Base-by-base conservation (phyloP, 2,113 vertebrate species). In the Spea multiplicata region DNA sequence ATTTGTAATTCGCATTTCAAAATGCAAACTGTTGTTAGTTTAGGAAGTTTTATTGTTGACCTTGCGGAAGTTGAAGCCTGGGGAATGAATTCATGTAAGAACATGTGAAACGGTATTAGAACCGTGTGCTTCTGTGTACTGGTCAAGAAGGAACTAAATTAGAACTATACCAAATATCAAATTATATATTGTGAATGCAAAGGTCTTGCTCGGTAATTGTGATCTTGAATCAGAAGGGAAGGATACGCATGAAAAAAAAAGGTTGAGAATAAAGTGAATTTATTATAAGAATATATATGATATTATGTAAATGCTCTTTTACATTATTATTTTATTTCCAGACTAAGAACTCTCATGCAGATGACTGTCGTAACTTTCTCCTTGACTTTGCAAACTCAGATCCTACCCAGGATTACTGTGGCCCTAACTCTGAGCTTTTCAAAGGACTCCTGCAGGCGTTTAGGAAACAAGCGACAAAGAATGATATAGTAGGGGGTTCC, bases 321-420 rank as follows among this genome's bases (percentile, higher is more conserved):
- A 81, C 50, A 48, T 45, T 75, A 14, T 78, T 17, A 52, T 30
- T 0, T 73, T 82, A 46, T 84, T 84, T 76, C 46, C 84, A 98
- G 96, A 88, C 83, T 73, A 88, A 86, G 66, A 66, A 81, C 64
- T 88, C 88, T 85, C 88, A 87, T 76, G 86, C 83, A 0, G 91
- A 93, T 3, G 87, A 92, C 74, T 88, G 91, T 92, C 82, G 83
- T 84, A 87, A 86, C 84, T 96, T 98, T 88, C 93, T 98, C 80
- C 90, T 94, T 83, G 85, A 95, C 82, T 96, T 96, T 88, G 94
- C 95, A 74, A 88, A 91, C 78, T 97, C 96, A 95, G 94, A 98
- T 84, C 94, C 96, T 83, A 91, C 93, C 77, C 90, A 94, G 87
- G 94, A 93, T 81, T 84, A 87, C 45, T 86, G 88, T 82, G 94